Base-by-base conservation (phyloP, 2,888 invertebrate genomes). In the Epistrophella euchroma region DNA sequence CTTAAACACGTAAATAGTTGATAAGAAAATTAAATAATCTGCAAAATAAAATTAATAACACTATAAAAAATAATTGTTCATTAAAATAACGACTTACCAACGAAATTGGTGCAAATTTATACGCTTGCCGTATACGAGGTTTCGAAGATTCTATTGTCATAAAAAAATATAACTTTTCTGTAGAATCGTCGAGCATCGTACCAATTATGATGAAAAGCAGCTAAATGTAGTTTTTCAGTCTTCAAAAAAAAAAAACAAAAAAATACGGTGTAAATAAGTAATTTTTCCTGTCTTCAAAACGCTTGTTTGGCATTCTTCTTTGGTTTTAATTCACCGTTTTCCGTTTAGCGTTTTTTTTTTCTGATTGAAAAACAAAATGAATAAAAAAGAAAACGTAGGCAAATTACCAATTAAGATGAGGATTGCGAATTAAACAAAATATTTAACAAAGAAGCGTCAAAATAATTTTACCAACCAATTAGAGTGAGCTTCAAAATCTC, bases 161-260 rank as follows among this genome's bases (percentile, higher is more conserved):
- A 47, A 91, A 88, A 0, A 0, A 89, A 74, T 45, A 91, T 71
- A 90, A 89, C 90, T 64, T 88, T 88, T 7, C 89, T 88, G 82
- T 90, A 90, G 3, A 71, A 71, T 15, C 78, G 68, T 71, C 90
- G 87, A 0, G 90, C 90, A 9, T 90, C 90, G 66, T 90, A 89
- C 91, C 91, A 91, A 70, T 91, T 91, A 25, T 88, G 89, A 47
- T 90, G 88, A 45, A 91, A 90, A 2, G 90, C 90, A 22, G 89
- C 89, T 1, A 88, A 82, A 76, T 89, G n/a, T 4, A 91, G 28
- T 80, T 89, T 87, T 9, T 88, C 88, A 40, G 88, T 89, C 91
- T 87, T 19, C 10, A 25, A 25, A 35, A 35, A 32, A 1, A 32
- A 2, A 9, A 25, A 25, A 35, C 10, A 32, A 1, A 32, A 2